Conservation (phyloP, 2,888 invertebrate species). For the Tineola bisselliella region DNA sequence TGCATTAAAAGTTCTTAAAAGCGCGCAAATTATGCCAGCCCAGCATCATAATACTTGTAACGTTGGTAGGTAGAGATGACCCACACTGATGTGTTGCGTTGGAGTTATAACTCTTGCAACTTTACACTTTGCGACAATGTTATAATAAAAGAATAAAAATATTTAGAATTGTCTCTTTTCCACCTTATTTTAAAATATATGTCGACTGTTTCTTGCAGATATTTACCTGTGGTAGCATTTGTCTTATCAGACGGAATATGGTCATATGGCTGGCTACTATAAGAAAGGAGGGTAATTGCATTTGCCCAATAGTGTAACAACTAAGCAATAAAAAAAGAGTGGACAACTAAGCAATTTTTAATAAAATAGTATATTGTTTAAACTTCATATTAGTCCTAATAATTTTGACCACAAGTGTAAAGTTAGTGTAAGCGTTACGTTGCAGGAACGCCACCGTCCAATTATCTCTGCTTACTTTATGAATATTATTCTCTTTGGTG, state of each 20-base stretch:
- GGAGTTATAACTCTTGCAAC: not conserved
- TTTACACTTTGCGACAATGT: not conserved
- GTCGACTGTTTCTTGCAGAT: too few species aligned
- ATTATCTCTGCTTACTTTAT: not conserved
- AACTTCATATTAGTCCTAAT: not conserved
- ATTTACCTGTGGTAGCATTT: too few species aligned
- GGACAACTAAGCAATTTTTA: too few species aligned
- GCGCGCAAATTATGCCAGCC: not conserved
- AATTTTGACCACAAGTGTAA: not conserved
- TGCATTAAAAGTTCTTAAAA: not conserved
- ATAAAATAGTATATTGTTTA: too few species aligned
- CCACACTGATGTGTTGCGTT: not conserved
- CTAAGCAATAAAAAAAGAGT: too few species aligned
- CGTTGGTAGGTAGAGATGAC: not conserved
- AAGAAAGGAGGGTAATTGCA: too few species aligned
- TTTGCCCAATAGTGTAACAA: too few species aligned
- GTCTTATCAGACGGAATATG: too few species aligned
- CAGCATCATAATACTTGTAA: not conserved
- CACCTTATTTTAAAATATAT: too few species aligned
- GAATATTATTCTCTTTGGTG: not conserved
- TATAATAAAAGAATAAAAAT: too few species aligned
- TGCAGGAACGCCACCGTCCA: not conserved
- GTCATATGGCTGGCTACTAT: too few species aligned
- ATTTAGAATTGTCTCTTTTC: too few species aligned
- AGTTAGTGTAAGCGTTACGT: not conserved